Conservation (phyloP, 1,140 invertebrate genomes). For the Homarus americanus region DNA sequence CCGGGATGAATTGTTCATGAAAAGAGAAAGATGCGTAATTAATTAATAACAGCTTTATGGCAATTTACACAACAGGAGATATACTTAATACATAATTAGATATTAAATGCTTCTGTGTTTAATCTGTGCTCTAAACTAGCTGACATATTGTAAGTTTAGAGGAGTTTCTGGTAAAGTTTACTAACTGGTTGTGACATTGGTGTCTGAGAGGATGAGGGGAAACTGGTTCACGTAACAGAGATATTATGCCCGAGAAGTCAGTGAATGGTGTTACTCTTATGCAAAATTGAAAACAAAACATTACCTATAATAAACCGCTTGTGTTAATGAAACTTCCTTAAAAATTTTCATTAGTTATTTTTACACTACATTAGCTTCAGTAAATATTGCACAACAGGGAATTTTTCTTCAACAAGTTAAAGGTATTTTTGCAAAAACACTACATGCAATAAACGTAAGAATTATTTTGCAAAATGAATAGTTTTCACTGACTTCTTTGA, state of each 20-base stretch:
- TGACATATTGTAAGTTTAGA: neutral
- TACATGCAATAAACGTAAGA: neutral
- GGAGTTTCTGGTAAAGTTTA: conserved; percentile 2
- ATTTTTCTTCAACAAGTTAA: neutral
- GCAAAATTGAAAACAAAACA: neutral
- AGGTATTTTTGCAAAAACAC: neutral
- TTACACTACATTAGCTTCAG: neutral
- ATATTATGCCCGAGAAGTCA: neutral
- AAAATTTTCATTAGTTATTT: neutral
- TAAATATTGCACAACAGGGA: neutral
- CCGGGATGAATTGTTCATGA: neutral
- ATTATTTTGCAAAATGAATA: neutral
- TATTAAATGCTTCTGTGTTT: conserved; percentile 2
- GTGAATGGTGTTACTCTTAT: neutral
- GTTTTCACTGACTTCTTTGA: neutral
- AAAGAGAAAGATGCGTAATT: neutral
- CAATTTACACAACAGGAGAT: neutral
- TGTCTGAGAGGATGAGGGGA: conserved; percentile 42
- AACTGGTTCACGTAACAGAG: neutral
- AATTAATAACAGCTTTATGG: conserved; percentile 35
- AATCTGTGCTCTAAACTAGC: neutral
- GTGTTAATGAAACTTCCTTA: too few relatives aligned
- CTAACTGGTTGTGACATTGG: conserved; percentile 64
- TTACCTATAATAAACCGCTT: neutral
- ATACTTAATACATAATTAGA: conserved; percentile 3